Conservation (phyloP, 2,113 vertebrate species). For the Sylvia atricapilla region DNA sequence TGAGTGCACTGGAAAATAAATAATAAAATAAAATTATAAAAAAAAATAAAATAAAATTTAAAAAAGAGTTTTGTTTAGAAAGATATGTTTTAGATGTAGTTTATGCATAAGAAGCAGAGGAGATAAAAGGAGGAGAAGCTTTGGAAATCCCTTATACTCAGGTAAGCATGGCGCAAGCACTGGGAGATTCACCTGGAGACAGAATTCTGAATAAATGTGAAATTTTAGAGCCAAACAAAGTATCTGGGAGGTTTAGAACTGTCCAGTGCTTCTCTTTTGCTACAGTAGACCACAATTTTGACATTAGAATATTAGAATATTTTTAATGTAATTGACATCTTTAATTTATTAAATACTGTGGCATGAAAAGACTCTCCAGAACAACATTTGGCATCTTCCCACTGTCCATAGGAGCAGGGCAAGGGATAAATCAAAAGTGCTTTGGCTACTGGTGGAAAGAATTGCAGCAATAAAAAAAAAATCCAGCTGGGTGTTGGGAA, state of each 20-base stretch:
- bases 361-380: not conserved
- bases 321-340: rapidly evolving
- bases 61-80: not conserved
- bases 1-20: not conserved
- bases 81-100: not conserved
- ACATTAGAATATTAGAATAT: not conserved
- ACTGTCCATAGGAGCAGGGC: too few relatives aligned
- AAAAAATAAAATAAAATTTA: not conserved
- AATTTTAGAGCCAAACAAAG: not conserved
- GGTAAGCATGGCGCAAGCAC: rapidly evolving
- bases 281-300: not conserved
- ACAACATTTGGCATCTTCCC: not conserved
- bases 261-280: not conserved
- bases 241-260: not conserved
- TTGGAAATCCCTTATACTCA: rapidly evolving
- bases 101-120: not conserved
- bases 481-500: not conserved
- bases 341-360: not conserved
- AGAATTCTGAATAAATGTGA: not conserved
- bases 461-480: not conserved
- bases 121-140: not conserved
- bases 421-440: not conserved
- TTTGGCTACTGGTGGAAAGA: not conserved
- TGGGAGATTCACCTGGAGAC: not conserved
- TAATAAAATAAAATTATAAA: not conserved